Evolutionary conservation across 2,888 invertebrate species (phyloP).

Genomic region (Epinotia ramella): DNA sequence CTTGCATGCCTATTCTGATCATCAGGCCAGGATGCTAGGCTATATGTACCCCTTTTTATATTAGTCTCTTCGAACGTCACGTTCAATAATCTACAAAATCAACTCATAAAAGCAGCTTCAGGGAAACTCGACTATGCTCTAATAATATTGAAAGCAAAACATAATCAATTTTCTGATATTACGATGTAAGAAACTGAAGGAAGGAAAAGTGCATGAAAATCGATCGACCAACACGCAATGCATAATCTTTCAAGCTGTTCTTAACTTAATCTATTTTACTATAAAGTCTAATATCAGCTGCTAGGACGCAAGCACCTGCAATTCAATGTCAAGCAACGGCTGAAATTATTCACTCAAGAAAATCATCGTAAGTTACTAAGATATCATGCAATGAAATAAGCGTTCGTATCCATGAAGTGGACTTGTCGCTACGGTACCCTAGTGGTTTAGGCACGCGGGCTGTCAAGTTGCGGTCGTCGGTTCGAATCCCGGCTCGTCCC

Average conservation of each 20-base stretch:
- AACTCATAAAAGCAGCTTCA: too few species aligned
- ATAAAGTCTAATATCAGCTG: neutral
- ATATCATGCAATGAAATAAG: neutral
- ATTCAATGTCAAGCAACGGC: constrained; percentile 20
- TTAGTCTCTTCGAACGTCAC: too few species aligned
- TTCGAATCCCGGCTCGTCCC: too few species aligned
- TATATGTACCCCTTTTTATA: too few species aligned
- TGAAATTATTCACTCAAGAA: constrained; percentile 18
- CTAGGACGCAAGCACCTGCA: neutral
- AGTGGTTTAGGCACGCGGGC: too few species aligned
- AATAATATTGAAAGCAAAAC: neutral
- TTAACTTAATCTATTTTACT: neutral
- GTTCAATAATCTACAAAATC: too few species aligned
- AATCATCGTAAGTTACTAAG: neutral
- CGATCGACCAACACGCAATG: constrained; percentile 20
- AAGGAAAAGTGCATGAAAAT: constrained; percentile 9
- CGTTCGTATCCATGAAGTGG: too few species aligned
- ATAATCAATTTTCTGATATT: neutral
- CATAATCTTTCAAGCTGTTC: neutral
- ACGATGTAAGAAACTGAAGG: constrained; percentile 7
- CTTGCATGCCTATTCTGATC: too few species aligned
- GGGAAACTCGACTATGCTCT: neutral
- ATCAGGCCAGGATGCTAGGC: too few species aligned
- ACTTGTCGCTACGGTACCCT: too few species aligned
- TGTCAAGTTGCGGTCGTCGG: too few species aligned